A percentile compares a stretch with the other conserved stretches of the same genome.
Conservation (phyloP, 1,140 invertebrate genomes). For the Zaprionus ghesquierei region DNA sequence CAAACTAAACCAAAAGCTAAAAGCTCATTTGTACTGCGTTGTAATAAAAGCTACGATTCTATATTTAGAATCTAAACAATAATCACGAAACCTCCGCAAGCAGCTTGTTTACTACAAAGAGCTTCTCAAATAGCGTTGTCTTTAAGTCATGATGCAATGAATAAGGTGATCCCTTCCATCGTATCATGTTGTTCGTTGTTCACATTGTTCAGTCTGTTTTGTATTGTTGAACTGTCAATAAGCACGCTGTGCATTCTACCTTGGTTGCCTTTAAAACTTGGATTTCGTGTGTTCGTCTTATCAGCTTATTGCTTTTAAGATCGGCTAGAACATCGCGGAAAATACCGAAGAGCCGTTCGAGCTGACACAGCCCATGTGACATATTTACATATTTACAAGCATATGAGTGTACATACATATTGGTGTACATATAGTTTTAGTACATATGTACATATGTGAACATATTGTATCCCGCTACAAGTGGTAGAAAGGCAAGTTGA, state of each 20-base stretch:
- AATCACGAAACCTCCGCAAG: conserved; percentile 13
- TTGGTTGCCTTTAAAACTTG: background rate
- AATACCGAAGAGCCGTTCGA: background rate
- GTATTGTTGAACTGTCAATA: conserved; percentile 26
- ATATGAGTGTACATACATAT: background rate
- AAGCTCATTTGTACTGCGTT: no score
- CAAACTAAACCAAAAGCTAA: no score
- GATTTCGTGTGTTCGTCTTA: conserved; percentile 14
- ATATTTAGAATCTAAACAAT: no score
- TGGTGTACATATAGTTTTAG: background rate
- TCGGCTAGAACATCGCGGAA: conserved; percentile 5
- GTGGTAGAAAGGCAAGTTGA: background rate
- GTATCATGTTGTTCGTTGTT: no score
- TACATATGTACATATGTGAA: background rate
- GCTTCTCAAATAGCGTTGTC: no score
- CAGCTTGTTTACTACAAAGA: conserved; percentile 9
- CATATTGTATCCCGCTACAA: background rate
- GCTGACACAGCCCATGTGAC: background rate
- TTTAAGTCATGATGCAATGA: no score
- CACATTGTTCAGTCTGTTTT: conserved; percentile 28
- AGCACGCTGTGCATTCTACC: background rate
- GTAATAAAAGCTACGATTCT: no score
- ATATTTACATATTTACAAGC: background rate
- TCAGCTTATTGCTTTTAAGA: conserved; percentile 29
- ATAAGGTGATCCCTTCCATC: no score